Base-by-base conservation (phyloP, 2,797 vertebrate genomes). In the Sebastes vulpes region DNA sequence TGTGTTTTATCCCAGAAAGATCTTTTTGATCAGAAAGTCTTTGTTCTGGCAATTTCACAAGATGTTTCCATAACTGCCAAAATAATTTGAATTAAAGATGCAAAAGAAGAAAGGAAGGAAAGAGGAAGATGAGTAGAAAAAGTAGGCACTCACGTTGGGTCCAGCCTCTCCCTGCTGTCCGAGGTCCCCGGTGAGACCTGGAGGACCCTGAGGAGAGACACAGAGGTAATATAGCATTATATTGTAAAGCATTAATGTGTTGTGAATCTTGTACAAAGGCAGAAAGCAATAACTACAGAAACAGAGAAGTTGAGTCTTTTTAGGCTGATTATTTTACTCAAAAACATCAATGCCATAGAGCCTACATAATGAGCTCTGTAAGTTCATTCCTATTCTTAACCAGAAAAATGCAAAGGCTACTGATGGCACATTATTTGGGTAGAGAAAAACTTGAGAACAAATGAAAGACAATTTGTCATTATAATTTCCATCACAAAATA, bases 91-190 rank as follows among this genome's bases (percentile, higher is more conserved):
- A 61, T 35, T 16, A 9, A 14, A 38, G 42, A 52, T 42, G 25
- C n/a, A 16, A 1, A 53, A 8, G 29, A 23, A 8, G 11, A 11
- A 8, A 23, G 23, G 23, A 46, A 4, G 8, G 1, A 12, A n/a
- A 50, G 20, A 48, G 2, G 14, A 23, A 53, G 53, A 69, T 2
- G 3, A 48, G 1, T 10, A 70, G 16, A 38, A 46, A 56, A 3
- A 75, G 25, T 12, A 68, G 59, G 20, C 8, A 96, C 98, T 98
- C 96, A 99, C 98, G 65, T 98, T 96, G 0, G 97, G 96, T 42
- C 98, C 98, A 3, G 97, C 89, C 66, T 99, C 98, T 93, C 98
- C 98, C 11, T 98, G 98, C 86, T 98, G 98, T 26, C 98, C 98
- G 0, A 98, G 96, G 75, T 99, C 98, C 68, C 98, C 98, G 32